A percentile compares a stretch with the other conserved stretches of the same genome.
phyloP scores from a whole-genome alignment of 2,797 vertebrate genomes.

The Esox lucius region DNA sequence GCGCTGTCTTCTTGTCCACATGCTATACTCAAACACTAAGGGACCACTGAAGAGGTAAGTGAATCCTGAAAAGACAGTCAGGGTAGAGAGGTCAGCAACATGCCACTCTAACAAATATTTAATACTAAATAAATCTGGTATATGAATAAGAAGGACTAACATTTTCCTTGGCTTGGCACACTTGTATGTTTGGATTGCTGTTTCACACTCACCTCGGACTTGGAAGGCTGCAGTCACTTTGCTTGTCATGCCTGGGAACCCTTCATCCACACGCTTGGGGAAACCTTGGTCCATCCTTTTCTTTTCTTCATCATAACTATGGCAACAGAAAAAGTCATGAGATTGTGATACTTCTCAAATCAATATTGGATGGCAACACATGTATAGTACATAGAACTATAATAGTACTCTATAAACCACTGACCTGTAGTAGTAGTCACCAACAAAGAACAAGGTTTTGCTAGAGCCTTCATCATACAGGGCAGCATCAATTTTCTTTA shows the following conservation, averaged over 20 bases:
- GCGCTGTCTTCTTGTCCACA: slow-evolving; percentile 32
- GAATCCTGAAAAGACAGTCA: slow-evolving; percentile 49
- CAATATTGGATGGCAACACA: no score
- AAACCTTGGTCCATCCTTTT: slow-evolving; percentile 73
- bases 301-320: slow-evolving; percentile 80
- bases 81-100: slow-evolving; percentile 16
- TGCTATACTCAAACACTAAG: slow-evolving; percentile 55
- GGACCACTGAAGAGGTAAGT: slow-evolving; percentile 67
- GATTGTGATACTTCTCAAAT: no score
- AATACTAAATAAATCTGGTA: neutral
- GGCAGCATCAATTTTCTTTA: slow-evolving; percentile 79
- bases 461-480: slow-evolving; percentile 66
- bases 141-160: no score
- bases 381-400: no score
- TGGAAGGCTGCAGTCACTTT: slow-evolving; percentile 81
- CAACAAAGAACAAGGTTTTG: slow-evolving; percentile 82
- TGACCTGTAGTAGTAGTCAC: no score
- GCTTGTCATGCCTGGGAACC: slow-evolving; percentile 70
- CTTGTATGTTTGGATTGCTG: neutral
- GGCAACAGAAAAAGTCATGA: slow-evolving; percentile 13
- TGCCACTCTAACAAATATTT: neutral
- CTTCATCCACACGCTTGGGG: slow-evolving; percentile 60
- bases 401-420: no score
- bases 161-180: neutral
- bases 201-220: slow-evolving; percentile 59